These are phyloP conservation scores for Aphelenchoides avenae DNA, from an alignment of 1,140 invertebrate genomes.

Conservation along the genomic window DNA sequence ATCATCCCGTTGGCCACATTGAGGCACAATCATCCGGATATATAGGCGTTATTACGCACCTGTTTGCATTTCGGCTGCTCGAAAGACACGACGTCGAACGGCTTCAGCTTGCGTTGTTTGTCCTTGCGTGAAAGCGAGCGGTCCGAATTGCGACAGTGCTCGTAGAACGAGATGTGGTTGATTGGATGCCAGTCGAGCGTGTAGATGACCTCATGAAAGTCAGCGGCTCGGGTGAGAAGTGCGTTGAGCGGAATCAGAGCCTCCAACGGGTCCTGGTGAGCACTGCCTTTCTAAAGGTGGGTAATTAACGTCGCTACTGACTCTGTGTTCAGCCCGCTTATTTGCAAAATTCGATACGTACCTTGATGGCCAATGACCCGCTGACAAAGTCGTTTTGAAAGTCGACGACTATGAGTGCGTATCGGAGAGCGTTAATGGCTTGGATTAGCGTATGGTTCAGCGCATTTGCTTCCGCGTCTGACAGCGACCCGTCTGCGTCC, in stretches of 20 bases:
- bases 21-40: too few relatives aligned
- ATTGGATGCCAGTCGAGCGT: constrained; percentile 93
- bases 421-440: constrained; percentile 19
- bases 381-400: constrained; percentile 97
- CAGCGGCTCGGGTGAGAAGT: constrained; percentile 71
- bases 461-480: constrained; percentile 7
- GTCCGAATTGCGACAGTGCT: constrained; percentile 62
- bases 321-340: not conserved
- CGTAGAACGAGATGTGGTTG: constrained; percentile 84
- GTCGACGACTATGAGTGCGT: constrained; percentile 85
- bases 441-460: constrained; percentile 20
- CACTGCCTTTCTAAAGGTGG: constrained; percentile 42
- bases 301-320: constrained; percentile 21
- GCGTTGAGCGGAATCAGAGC: constrained; percentile 78
- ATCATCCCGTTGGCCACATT: too few relatives aligned
- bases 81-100: constrained; percentile 86
- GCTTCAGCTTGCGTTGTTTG: constrained; percentile 70
- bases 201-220: constrained; percentile 89
- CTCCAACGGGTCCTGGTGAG: constrained; percentile 44
- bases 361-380: constrained; percentile 81
- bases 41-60: constrained; percentile 13
- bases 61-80: constrained; percentile 70
- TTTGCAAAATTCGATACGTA: constrained; percentile 6
- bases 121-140: constrained; percentile 74
- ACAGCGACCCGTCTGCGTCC: constrained; percentile 27